A percentile compares a stretch with the other conserved stretches of the same genome.
Conservation (phyloP, 92 coral and sea anemone genomes). For the Epizoanthus scotinus region DNA sequence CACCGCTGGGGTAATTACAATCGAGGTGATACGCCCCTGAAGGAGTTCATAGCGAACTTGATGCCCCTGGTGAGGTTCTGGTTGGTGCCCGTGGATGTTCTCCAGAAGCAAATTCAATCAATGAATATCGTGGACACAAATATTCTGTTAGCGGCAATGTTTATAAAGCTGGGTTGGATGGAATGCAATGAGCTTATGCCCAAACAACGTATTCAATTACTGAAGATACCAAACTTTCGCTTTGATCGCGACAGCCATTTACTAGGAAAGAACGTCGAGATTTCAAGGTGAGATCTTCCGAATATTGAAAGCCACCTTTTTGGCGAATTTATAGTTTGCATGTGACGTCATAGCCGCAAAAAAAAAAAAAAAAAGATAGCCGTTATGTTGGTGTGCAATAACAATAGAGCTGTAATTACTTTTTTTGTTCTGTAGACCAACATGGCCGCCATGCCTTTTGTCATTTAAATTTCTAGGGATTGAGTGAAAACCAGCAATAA, state of each 20-base stretch:
- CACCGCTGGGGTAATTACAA: constrained; percentile 9
- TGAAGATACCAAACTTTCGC: neutral
- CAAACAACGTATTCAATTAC: neutral
- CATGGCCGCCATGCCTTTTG: too few relatives aligned
- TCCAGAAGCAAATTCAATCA: neutral
- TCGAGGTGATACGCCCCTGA: neutral
- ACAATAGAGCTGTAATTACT: too few relatives aligned
- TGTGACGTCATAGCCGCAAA: too few relatives aligned
- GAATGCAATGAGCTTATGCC: neutral
- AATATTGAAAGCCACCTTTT: too few relatives aligned
- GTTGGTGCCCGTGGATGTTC: neutral
- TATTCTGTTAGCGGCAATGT: neutral
- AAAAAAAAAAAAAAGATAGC: too few relatives aligned
- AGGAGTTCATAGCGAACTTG: neutral
- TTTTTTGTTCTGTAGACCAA: too few relatives aligned
- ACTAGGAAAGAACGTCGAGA: neutral
- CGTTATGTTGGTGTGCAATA: too few relatives aligned
- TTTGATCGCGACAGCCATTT: neutral
- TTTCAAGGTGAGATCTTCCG: neutral
- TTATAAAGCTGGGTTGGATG: neutral
- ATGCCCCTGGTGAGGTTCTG: neutral
- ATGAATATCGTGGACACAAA: neutral
- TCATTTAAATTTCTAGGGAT: too few relatives aligned
- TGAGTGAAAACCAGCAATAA: too few relatives aligned
- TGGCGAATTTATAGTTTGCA: too few relatives aligned